phyloP scores from a whole-genome alignment of 2,888 invertebrate genomes.

The Cosmia pyralina region DNA sequence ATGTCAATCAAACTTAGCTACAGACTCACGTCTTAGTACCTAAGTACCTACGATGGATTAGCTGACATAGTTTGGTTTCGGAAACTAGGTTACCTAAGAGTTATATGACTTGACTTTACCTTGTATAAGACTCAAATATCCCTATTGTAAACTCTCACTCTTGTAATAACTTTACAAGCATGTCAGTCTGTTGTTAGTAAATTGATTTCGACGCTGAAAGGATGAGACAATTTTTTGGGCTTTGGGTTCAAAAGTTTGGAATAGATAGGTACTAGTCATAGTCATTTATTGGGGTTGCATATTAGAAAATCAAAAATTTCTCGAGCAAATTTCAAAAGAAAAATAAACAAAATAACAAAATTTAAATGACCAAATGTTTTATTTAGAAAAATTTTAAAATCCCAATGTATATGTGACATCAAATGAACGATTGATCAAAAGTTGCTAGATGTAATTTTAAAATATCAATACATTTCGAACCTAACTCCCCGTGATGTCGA shows the following conservation, averaged over 20 bases:
- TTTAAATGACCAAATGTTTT: too few species aligned
- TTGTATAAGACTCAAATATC: not conserved
- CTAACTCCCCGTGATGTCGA: too few species aligned
- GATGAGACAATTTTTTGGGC: not conserved
- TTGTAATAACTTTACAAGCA: not conserved
- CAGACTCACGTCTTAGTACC: not conserved
- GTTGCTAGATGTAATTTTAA: too few species aligned
- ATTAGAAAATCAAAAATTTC: too few species aligned
- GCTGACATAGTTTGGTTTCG: not conserved
- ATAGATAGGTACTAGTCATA: not conserved
- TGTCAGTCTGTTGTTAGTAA: not conserved
- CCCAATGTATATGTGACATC: too few species aligned
- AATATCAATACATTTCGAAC: too few species aligned
- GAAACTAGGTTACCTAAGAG: slow-evolving; percentile 13
- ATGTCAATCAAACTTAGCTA: slow-evolving; percentile 24
- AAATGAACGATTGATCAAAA: too few species aligned
- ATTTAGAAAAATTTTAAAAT: too few species aligned
- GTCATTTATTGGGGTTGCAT: too few species aligned
- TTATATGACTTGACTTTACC: not conserved
- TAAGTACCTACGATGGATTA: slow-evolving; percentile 8
- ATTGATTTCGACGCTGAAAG: not conserved
- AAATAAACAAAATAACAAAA: too few species aligned
- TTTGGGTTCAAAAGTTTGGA: not conserved
- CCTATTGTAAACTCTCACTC: not conserved
- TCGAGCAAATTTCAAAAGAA: too few species aligned